Evolutionary conservation across 2,888 invertebrate genomes (phyloP).

Genomic region (Monopis laevigella): DNA sequence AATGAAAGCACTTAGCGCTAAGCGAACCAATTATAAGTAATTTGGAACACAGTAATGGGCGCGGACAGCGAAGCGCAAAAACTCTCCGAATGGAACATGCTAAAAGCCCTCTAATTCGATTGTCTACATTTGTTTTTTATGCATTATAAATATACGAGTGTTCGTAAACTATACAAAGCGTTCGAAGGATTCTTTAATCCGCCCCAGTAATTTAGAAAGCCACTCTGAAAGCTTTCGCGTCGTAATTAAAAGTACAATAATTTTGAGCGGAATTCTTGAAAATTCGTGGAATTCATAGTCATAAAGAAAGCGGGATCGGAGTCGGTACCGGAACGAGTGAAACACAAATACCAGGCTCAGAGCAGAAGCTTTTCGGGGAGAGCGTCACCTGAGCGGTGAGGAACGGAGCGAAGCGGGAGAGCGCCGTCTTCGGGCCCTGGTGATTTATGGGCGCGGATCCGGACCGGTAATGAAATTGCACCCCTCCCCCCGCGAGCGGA

Average conservation of each 20-base stretch:
- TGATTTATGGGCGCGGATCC: conserved; percentile 67
- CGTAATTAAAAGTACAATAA: conserved; percentile 52
- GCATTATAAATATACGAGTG: too few species aligned
- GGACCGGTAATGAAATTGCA: conserved; percentile 68
- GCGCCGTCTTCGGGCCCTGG: conserved; percentile 65
- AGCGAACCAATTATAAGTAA: conserved; percentile 67
- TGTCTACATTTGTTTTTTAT: conserved; percentile 52
- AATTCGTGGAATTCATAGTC: conserved; percentile 52
- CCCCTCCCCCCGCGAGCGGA: conserved; percentile 42
- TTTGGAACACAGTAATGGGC: conserved; percentile 60
- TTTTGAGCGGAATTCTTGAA: conserved; percentile 27
- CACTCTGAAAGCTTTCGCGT: conserved; percentile 41
- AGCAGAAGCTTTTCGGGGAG: conserved; percentile 37
- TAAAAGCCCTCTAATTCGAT: conserved; percentile 66
- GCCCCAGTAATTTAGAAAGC: conserved; percentile 27
- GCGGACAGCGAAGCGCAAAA: conserved; percentile 64
- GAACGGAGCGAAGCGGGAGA: conserved; percentile 59
- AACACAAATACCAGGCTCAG: conserved; percentile 55
- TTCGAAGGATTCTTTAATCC: too few species aligned
- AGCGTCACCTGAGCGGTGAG: conserved; percentile 57
- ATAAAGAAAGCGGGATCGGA: conserved; percentile 58
- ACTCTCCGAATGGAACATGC: conserved; percentile 57
- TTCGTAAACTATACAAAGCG: too few species aligned
- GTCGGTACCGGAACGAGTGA: conserved; percentile 30
- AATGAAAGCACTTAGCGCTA: conserved; percentile 66